Percentiles rank a stretch among this genome's conserved stretches.
These are phyloP conservation scores for Orthonychiurus folsomi DNA, from an alignment of 2,888 invertebrate genomes.

Conservation along the genomic window DNA sequence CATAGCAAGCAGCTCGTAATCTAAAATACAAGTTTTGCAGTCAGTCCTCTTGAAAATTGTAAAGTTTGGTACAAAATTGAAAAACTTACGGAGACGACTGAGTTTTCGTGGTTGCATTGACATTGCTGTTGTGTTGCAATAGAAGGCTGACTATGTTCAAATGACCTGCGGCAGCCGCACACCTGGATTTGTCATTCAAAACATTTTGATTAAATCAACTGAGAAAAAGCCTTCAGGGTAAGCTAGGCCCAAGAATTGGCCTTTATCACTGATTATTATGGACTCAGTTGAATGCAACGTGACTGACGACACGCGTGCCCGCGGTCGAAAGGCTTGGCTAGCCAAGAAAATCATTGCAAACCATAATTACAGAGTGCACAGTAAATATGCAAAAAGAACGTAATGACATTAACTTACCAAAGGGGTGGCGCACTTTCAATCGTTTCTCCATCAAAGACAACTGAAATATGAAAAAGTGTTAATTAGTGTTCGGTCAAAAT, in stretches of 20 bases:
- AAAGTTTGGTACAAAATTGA: neutral
- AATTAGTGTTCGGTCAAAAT: too few species aligned
- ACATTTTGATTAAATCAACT: neutral
- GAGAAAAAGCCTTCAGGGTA: neutral
- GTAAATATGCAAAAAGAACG: neutral
- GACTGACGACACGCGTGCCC: too few species aligned
- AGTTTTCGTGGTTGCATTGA: slow-evolving; percentile 88
- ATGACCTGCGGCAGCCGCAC: slow-evolving; percentile 94
- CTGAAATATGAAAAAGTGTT: slow-evolving; percentile 51
- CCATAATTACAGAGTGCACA: neutral
- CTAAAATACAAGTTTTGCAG: neutral
- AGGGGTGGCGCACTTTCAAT: slow-evolving; percentile 93
- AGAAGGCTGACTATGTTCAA: slow-evolving; percentile 59
- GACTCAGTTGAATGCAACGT: too few species aligned
- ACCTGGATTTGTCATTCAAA: slow-evolving; percentile 14
- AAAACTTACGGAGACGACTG: slow-evolving; percentile 54
- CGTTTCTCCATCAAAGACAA: slow-evolving; percentile 93
- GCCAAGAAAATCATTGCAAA: too few species aligned
- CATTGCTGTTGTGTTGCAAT: slow-evolving; percentile 74
- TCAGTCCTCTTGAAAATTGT: neutral
- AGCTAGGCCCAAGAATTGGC: too few species aligned
- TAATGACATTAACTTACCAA: slow-evolving; percentile 55
- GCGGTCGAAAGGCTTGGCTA: too few species aligned
- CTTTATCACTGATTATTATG: too few species aligned
- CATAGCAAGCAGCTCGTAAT: slow-evolving; percentile 82